Evolutionary conservation across 2,888 invertebrate genomes (phyloP).

Genomic region (Hydrotaea diabolus): DNA sequence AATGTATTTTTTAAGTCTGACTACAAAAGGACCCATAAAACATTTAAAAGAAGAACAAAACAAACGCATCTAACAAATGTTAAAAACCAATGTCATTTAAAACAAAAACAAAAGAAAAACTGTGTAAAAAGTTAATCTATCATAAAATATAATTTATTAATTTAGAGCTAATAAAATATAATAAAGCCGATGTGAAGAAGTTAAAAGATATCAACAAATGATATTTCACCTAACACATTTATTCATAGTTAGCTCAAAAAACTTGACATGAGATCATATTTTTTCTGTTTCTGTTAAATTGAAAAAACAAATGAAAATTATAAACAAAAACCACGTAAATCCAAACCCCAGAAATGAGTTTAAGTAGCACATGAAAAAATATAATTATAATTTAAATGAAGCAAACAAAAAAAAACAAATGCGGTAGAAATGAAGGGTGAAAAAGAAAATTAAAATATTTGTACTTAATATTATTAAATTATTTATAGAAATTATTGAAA

Average conservation of each 20-base stretch:
- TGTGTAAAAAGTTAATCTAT: constrained; percentile 59
- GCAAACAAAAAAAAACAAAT: constrained; percentile 18
- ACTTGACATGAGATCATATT: constrained; percentile 46
- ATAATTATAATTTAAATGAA: constrained; percentile 45
- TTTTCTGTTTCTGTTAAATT: constrained; percentile 50
- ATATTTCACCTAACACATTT: constrained; percentile 22
- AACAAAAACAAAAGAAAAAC: constrained; percentile 69
- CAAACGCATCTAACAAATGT: constrained; percentile 13
- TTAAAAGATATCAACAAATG: constrained; percentile 23
- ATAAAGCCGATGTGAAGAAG: constrained; percentile 6
- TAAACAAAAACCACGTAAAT: constrained; percentile 40
- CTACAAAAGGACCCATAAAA: too few relatives aligned
- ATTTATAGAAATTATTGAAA: constrained; percentile 67
- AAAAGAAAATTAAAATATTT: constrained; percentile 59
- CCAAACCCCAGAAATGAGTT: constrained; percentile 51
- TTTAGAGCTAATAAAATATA: constrained; percentile 47
- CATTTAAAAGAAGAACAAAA: too few relatives aligned
- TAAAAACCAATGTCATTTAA: constrained; percentile 57
- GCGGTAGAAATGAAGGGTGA: background rate
- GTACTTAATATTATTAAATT: constrained; percentile 68
- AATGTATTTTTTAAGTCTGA: constrained; percentile 55
- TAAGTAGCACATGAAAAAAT: constrained; percentile 71
- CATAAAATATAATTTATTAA: constrained; percentile 31
- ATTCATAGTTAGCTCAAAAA: constrained; percentile 71
- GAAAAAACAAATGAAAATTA: constrained; percentile 49